A percentile compares a stretch with the other conserved stretches of the same genome.
Evolutionary conservation across 1,140 invertebrate genomes (phyloP).

Genomic region (Globodera rostochiensis): DNA sequence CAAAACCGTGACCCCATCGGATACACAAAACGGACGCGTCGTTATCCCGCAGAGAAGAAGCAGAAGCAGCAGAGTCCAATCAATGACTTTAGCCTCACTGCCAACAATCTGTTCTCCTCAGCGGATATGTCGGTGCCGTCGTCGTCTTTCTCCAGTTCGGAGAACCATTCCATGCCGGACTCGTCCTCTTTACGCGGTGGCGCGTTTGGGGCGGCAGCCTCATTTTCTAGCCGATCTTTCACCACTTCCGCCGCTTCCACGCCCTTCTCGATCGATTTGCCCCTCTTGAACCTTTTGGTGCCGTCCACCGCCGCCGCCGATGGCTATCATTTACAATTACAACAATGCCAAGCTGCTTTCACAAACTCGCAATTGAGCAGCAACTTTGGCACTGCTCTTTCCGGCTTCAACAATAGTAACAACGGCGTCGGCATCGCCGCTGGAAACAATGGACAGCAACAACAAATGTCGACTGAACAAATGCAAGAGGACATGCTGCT

Average conservation of each 20-base stretch:
- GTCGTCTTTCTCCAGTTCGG: background rate
- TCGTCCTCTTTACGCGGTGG: background rate
- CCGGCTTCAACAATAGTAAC: background rate
- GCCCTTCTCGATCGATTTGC: background rate
- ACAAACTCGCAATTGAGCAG: no score
- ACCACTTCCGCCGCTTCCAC: background rate
- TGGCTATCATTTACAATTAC: conserved; percentile 3
- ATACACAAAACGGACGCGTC: conserved; percentile 58
- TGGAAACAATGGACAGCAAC: background rate
- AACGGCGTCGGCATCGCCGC: background rate
- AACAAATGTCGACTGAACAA: conserved; percentile 28
- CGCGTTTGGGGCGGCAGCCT: background rate
- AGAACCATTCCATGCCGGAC: background rate
- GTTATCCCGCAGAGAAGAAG: conserved; percentile 43
- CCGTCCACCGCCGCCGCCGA: background rate
- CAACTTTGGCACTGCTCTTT: background rate
- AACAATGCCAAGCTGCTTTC: background rate
- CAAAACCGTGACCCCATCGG: conserved; percentile 63
- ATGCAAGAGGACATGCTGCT: conserved; percentile 42
- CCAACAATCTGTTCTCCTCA: background rate
- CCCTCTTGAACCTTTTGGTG: background rate
- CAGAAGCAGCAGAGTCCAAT: background rate
- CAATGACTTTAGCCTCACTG: background rate
- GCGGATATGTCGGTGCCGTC: background rate
- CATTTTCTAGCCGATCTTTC: background rate